Evolutionary conservation across 2,797 vertebrate species (phyloP), one percentile per base, ranked within the genome.

Genomic region (Taenioides sp.): DNA sequence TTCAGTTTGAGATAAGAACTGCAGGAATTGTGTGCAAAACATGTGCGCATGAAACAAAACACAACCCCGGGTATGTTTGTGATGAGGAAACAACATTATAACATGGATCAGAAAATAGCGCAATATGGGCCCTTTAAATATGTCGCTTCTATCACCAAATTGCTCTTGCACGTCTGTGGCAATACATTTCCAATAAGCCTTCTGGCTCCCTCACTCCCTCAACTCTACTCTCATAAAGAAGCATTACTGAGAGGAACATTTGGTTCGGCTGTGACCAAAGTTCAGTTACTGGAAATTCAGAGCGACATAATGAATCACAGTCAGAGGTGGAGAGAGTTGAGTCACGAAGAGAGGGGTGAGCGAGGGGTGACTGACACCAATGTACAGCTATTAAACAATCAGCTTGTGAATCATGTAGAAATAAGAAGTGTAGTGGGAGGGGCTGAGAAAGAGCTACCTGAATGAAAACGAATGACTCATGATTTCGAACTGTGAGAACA

Each of bases 231-330:
- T 88, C 79, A 84, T 77, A 76, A 78, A 80, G 84, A 83, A 87
- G 82, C 78, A 72, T 88, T 87, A 81, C 78, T 65, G 73, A n/a
- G 47, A 79, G 71, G 84, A 88, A 88, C 84, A 79, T 78, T 89
- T 65, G 81, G 87, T 78, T 89, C 66, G 81, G 87, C 77, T 78
- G 76, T 2, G 85, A 79, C 80, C 89, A 90, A 92, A 92, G 90
- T 90, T 90, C 89, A 83, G 68, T 78, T 67, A 55, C 76, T 76
- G 79, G 80, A 82, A 85, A 87, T 77, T 74, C 83, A 84, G 62
- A 74, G 72, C 72, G 12, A 72, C 80, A 70, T 78, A 83, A 87
- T 89, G 84, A 90, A 84, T 87, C 81, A 87, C 85, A 84, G 71
- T 23, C 31, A 72, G n/a, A 55, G 65, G 62, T 52, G 60, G 14